These are phyloP conservation scores for Equus przewalskii DNA, from an alignment of 2,113 vertebrate species.

Conservation along the genomic window DNA sequence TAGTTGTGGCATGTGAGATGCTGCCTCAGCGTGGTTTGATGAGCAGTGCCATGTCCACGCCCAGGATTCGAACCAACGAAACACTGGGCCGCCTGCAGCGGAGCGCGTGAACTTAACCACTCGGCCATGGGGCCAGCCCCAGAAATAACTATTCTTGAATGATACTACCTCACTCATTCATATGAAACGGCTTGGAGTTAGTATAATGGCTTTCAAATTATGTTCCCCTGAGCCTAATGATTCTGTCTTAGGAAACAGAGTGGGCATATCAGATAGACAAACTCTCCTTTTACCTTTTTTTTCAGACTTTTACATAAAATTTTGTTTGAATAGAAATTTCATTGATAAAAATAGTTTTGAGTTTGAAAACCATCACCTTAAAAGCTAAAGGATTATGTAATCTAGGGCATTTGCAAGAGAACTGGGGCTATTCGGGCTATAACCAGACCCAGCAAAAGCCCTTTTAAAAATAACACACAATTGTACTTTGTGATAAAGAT, in stretches of 20 bases:
- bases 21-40: too few relatives aligned
- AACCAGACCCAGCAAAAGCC: not conserved
- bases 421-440: not conserved
- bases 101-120: too few relatives aligned
- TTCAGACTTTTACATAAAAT: not conserved
- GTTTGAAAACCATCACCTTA: slow-evolving; percentile 44
- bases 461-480: slow-evolving; percentile 36
- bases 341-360: slow-evolving; percentile 47
- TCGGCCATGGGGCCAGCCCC: too few relatives aligned
- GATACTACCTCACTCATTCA: not conserved
- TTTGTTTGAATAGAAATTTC: slow-evolving; percentile 25
- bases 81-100: too few relatives aligned
- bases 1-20: too few relatives aligned
- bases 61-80: too few relatives aligned
- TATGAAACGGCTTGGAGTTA: slow-evolving; percentile 10
- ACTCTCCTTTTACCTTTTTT: not conserved
- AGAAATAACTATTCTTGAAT: slow-evolving; percentile 16
- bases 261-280: not conserved
- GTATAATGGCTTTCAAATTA: slow-evolving; percentile 1
- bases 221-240: not conserved
- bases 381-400: not conserved
- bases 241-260: not conserved
- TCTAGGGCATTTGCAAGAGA: not conserved
- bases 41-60: too few relatives aligned
- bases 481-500: not conserved